Conservation (phyloP, 2,888 invertebrate genomes). For the Drosophila kanekoi region DNA sequence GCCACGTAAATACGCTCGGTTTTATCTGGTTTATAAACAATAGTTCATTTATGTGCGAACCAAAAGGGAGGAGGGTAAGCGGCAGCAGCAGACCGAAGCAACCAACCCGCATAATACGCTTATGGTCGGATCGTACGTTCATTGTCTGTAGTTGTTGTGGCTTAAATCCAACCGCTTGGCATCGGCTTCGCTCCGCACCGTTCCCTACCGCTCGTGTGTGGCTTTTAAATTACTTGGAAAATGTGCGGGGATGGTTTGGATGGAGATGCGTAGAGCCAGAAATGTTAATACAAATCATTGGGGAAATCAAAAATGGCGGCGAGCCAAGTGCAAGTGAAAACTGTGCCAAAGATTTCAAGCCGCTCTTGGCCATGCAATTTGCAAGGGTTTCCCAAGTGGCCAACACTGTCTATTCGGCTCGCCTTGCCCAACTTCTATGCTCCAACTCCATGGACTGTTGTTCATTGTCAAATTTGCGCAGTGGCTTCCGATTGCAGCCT, state of each 20-base stretch:
- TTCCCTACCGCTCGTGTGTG: conserved; percentile 35
- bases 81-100: conserved; percentile 26
- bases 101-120: conserved; percentile 76
- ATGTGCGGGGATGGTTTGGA: conserved; percentile 11
- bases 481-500: conserved; percentile 69
- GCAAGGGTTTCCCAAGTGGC: conserved; percentile 81
- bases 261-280: conserved; percentile 58
- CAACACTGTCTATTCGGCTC: conserved; percentile 27
- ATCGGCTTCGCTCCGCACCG: not conserved
- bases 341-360: conserved; percentile 68
- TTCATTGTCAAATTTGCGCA: conserved; percentile 76
- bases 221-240: conserved; percentile 67
- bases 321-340: conserved; percentile 74
- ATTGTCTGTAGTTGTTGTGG: conserved; percentile 50
- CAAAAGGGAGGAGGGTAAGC: not conserved
- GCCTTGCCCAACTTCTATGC: not conserved
- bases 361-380: conserved; percentile 73
- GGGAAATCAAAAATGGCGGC: conserved; percentile 76
- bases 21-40: conserved; percentile 69
- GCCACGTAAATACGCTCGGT: conserved; percentile 34
- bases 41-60: conserved; percentile 73
- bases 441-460: conserved; percentile 9
- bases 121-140: conserved; percentile 61
- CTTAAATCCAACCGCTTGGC: conserved; percentile 24
- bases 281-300: conserved; percentile 79